Evolutionary conservation across 2,888 invertebrate species (phyloP).

Genomic region (Kryphioiulus occultus): DNA sequence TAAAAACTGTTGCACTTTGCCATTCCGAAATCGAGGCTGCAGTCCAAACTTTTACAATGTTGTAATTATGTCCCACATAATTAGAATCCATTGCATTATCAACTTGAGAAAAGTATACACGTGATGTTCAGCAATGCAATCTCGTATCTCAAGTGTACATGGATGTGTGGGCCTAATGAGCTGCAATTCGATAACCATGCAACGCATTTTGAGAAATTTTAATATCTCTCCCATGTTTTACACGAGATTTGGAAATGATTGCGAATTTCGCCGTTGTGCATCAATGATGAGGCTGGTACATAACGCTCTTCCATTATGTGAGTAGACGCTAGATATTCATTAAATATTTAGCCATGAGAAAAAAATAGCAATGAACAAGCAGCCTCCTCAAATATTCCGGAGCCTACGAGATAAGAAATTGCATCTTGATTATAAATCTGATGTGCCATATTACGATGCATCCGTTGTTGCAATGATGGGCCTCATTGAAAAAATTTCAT

Average conservation of each 20-base stretch:
- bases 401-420: not conserved
- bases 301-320: not conserved
- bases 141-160: too few species aligned
- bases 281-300: not conserved
- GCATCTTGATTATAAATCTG: slow-evolving; percentile 16
- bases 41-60: too few species aligned
- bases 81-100: too few species aligned
- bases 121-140: not conserved
- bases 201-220: not conserved
- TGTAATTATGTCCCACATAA: too few species aligned
- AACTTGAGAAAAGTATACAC: too few species aligned
- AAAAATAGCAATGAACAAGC: not conserved
- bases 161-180: not conserved
- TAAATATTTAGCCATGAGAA: not conserved
- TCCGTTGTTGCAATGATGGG: not conserved
- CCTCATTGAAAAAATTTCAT: not conserved
- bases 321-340: not conserved
- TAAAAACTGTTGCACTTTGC: too few species aligned
- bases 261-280: not conserved
- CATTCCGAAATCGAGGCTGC: too few species aligned
- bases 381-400: not conserved
- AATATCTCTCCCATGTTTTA: not conserved
- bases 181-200: not conserved
- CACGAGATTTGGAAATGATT: not conserved
- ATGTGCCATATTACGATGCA: not conserved